Percentiles rank a stretch among this genome's conserved stretches.
Evolutionary conservation across 2,113 vertebrate genomes (phyloP).

Genomic region (Vimba vimba): DNA sequence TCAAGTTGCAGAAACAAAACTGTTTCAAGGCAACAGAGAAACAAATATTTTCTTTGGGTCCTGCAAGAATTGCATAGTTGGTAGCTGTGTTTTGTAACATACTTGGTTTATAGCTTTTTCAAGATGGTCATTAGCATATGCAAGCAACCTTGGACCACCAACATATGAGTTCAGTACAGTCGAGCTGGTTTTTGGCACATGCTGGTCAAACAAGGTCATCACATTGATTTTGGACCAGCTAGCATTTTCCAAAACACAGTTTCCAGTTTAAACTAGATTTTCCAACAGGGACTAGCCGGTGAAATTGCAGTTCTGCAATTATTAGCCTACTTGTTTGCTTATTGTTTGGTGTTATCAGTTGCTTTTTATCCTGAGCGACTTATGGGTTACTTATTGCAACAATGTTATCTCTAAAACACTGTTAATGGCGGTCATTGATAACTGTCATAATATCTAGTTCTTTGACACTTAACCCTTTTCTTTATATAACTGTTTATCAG

Average conservation of each 20-base stretch:
- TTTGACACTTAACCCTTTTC: not conserved
- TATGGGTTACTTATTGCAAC: not conserved
- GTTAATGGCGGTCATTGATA: no score
- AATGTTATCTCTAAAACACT: not conserved
- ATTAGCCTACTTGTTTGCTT: not conserved
- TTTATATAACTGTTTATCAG: not conserved
- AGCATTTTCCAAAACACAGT: not conserved
- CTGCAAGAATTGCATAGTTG: not conserved
- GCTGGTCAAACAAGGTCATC: not conserved
- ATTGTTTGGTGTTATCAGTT: not conserved
- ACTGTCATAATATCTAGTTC: no score
- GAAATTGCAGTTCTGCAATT: not conserved
- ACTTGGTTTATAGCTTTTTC: not conserved
- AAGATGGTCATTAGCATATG: not conserved
- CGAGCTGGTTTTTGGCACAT: not conserved
- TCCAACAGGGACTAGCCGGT: not conserved
- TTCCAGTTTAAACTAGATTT: not conserved
- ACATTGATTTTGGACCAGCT: conserved; percentile 11
- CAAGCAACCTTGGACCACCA: not conserved
- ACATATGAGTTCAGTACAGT: not conserved
- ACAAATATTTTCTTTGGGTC: not conserved
- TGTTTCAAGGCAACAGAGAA: not conserved
- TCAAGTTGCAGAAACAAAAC: conserved; percentile 22
- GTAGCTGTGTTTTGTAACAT: not conserved
- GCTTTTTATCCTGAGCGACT: not conserved